Evolutionary conservation across 2,888 invertebrate species (phyloP), one percentile per base, ranked within the genome.

Genomic region (Hypomecis punctinalis): DNA sequence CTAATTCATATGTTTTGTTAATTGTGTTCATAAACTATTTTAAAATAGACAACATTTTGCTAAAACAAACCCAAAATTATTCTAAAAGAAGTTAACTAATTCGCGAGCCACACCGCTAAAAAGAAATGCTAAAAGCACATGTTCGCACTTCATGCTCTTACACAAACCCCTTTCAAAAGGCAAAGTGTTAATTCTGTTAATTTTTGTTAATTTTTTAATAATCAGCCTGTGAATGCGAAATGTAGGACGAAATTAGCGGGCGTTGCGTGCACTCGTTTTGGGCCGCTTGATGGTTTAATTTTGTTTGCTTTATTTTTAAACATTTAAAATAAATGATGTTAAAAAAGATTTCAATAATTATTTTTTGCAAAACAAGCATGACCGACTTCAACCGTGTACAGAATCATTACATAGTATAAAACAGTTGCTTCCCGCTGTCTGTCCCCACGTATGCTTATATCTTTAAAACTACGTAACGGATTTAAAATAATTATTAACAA

Each of bases 121-220:
- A 59, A n/a, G n/a, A 5, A 40, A 33, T 52, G 73, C 62, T 74
- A 75, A 78, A 64, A 63, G 60, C 58, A 55, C 43, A 67, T 70
- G 67, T 76, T 73, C 66, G 61, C 75, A 73, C 68, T 51, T 53
- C 43, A 35, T 45, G 61, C 35, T 62, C 39, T 61, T 69, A 67
- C 66, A 43, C 51, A 64, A 65, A 58, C 61, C 52, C 55, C 51
- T 51, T 60, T 60, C 40, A 46, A 13, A 47, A 48, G 13, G 46
- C 42, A 3, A 55, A 61, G 63, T 53, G 63, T 73, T 80, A 78
- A 80, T 63, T 68, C 46, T 63, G 66, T 73, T 78, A 77, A 78
- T 80, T 73, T 73, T 69, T 63, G 66, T 73, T 78, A 77, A 78
- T 80, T 73, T 73, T 69, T 73, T 70, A 74, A 79, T 79, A 77